A percentile compares a stretch with the other conserved stretches of the same genome.
These are phyloP conservation scores for Platyrinchus mystaceus DNA, from an alignment of 2,797 vertebrate species.

Conservation along the genomic window DNA sequence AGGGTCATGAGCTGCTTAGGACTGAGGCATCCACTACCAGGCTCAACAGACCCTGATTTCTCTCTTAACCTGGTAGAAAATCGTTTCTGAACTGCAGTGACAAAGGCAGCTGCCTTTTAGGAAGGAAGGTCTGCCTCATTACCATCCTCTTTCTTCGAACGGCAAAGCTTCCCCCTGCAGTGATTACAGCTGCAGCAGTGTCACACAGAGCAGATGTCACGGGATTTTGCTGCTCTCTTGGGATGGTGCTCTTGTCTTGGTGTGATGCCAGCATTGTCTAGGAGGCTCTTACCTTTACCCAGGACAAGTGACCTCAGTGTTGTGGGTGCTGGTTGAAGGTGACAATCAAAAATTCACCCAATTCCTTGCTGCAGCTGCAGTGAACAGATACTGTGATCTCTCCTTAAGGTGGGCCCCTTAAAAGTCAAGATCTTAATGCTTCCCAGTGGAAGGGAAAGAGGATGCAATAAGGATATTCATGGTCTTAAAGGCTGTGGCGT, in stretches of 20 bases:
- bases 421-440: background rate
- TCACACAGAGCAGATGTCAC: background rate
- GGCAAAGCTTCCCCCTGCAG: background rate
- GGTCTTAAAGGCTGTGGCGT: background rate
- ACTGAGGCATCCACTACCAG: background rate
- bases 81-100: background rate
- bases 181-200: accelerated
- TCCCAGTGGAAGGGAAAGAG: background rate
- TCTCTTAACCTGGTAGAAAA: background rate
- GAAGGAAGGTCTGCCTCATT: background rate
- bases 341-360: background rate
- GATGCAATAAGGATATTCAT: background rate
- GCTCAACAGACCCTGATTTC: background rate
- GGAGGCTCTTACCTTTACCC: background rate
- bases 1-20: background rate
- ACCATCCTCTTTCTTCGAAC: background rate
- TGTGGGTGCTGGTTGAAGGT: background rate
- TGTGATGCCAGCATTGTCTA: background rate
- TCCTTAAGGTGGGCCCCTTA: background rate
- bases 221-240: background rate
- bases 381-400: accelerated
- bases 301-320: background rate
- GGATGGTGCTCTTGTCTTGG: background rate
- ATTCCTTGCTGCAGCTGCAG: background rate
- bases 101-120: background rate